Evolutionary conservation across 2,888 invertebrate genomes (phyloP).

Genomic region (Drosophila greeni): DNA sequence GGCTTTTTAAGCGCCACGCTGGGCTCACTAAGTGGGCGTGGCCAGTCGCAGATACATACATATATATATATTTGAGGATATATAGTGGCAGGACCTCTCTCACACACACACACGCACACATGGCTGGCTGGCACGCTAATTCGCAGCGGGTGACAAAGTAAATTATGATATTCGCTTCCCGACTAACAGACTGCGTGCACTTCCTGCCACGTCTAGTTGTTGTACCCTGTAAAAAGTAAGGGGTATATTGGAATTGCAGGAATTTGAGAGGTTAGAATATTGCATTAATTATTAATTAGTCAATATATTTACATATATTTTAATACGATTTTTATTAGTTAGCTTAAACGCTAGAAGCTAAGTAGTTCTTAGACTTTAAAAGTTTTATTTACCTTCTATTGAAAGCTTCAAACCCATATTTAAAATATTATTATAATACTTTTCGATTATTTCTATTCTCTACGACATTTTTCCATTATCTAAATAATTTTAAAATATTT

Average conservation of each 20-base stretch:
- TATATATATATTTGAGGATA: conserved; percentile 22
- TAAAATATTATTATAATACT: no score
- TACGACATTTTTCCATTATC: neutral
- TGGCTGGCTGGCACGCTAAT: conserved; percentile 59
- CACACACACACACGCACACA: conserved; percentile 33
- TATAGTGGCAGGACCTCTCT: conserved; percentile 9
- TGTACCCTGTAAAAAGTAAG: neutral
- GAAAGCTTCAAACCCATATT: no score
- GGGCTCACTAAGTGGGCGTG: conserved; percentile 56
- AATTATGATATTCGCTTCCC: conserved; percentile 74
- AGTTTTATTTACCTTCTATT: no score
- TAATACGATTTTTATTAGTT: no score
- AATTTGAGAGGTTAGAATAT: no score
- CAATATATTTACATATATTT: no score
- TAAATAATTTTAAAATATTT: no score
- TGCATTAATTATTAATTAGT: no score
- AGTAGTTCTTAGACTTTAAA: no score
- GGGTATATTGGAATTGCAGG: no score
- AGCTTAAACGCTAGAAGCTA: no score
- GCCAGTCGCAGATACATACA: conserved; percentile 40
- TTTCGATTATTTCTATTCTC: neutral
- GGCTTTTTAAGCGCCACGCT: conserved; percentile 50
- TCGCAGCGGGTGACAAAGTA: conserved; percentile 75
- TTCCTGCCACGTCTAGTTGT: conserved; percentile 53
- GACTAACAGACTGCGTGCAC: conserved; percentile 73